Conservation (phyloP, 2,797 vertebrate genomes). For the Coregonus suidteri region DNA sequence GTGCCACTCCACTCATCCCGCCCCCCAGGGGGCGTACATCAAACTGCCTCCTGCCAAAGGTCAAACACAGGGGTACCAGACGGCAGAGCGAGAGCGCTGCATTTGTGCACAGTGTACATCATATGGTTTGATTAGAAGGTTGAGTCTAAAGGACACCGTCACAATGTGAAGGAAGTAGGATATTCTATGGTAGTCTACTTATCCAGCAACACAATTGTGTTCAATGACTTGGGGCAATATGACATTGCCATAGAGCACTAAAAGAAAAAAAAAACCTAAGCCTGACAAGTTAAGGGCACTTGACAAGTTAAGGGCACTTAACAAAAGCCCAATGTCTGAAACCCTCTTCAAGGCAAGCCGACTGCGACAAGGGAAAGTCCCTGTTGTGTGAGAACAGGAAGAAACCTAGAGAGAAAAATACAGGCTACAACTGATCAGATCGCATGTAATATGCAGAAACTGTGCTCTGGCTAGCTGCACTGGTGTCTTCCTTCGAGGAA, state of each 20-base stretch:
- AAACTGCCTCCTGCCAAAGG: conserved; percentile 23
- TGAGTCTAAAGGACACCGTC: not conserved
- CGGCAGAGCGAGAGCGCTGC: not conserved
- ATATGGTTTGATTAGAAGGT: not conserved
- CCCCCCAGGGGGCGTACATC: conserved; percentile 19
- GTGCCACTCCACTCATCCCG: conserved; percentile 25
- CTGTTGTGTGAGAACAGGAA: conserved; percentile 65
- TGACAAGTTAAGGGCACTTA: conserved; percentile 54
- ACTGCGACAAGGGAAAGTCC: conserved; percentile 46
- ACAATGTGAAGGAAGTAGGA: not conserved
- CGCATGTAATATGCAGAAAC: conserved; percentile 21
- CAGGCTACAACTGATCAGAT: conserved; percentile 42
- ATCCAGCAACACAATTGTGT: not conserved
- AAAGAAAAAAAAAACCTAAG: conserved; percentile 19
- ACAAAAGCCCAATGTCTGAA: conserved; percentile 51
- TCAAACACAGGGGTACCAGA: conserved; percentile 14
- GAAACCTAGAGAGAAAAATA: conserved; percentile 32
- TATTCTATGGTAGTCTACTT: not conserved
- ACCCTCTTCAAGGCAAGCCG: conserved; percentile 38
- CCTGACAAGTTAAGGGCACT: conserved; percentile 33
- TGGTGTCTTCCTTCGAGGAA: conserved; percentile 5
- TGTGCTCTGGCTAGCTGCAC: not conserved
- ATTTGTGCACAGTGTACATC: not conserved
- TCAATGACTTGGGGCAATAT: not conserved
- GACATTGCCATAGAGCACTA: not conserved